phyloP scores from a whole-genome alignment of 2,888 invertebrate genomes.

The Dicyrtoma fusca region DNA sequence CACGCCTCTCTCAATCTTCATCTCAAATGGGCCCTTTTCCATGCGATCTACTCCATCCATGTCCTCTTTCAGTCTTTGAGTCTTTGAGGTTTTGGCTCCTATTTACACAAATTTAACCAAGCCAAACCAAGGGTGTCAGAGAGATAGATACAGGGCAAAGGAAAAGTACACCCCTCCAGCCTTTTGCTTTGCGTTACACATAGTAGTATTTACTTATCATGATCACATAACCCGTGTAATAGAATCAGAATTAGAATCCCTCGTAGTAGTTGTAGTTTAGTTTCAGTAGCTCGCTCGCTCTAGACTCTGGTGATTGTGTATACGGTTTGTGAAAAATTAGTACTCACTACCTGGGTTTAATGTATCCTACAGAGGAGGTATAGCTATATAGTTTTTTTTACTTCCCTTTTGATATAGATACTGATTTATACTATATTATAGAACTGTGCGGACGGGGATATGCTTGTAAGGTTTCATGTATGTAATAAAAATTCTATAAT shows the following conservation, averaged over 20 bases:
- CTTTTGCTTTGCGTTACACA: too few species aligned
- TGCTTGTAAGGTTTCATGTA: too few species aligned
- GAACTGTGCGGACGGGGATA: too few species aligned
- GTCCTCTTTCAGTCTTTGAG: too few species aligned
- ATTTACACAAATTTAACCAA: neutral
- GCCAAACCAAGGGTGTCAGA: neutral
- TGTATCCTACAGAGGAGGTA: too few species aligned
- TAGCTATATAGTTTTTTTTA: too few species aligned
- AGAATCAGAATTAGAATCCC: neutral
- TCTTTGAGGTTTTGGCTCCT: neutral
- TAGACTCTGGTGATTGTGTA: neutral
- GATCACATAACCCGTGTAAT: neutral
- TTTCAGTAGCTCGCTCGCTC: neutral
- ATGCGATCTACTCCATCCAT: too few species aligned
- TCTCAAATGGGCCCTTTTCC: conserved; percentile 20
- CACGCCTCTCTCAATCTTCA: conserved; percentile 22
- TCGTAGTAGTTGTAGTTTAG: neutral
- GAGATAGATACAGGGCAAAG: neutral
- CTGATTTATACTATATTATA: too few species aligned
- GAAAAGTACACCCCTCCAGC: too few species aligned
- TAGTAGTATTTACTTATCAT: too few species aligned
- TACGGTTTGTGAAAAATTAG: conserved; percentile 16
- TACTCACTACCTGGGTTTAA: neutral
- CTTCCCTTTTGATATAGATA: too few species aligned
- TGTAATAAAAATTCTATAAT: too few species aligned